A percentile compares a stretch with the other conserved stretches of the same genome.
phyloP scores from a whole-genome alignment of 2,888 invertebrate genomes.

The Drosophila nr. medialis region DNA sequence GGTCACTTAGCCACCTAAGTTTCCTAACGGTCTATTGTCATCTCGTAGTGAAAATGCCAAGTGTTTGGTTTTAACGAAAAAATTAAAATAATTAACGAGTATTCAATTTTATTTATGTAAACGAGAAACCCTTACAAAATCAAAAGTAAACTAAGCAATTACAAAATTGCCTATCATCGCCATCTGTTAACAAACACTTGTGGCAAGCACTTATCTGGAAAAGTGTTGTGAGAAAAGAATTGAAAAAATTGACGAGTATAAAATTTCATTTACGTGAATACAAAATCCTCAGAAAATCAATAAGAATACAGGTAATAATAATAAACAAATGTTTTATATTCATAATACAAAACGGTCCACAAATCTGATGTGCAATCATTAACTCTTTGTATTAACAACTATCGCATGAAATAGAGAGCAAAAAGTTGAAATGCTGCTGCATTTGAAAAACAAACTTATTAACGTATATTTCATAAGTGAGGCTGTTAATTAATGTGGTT shows the following conservation, averaged over 20 bases:
- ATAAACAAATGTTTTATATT: not conserved
- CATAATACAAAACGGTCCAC: not conserved
- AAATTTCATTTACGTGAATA: not conserved
- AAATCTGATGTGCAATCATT: not conserved
- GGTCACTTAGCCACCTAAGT: slow-evolving; percentile 24
- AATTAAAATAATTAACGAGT: not conserved
- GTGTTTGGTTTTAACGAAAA: not conserved
- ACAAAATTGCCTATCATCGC: not conserved
- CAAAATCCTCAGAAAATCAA: not conserved
- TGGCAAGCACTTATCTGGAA: not conserved
- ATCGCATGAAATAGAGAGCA: not conserved
- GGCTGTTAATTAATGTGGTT: not conserved
- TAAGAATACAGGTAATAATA: not conserved
- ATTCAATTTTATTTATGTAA: not conserved
- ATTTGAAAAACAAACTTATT: not conserved
- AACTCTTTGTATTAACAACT: not conserved
- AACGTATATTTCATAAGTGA: slow-evolving; percentile 5
- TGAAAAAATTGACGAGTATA: not conserved
- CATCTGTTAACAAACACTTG: not conserved
- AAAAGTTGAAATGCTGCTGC: not conserved
- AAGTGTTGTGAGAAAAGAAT: not conserved
- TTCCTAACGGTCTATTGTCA: not conserved
- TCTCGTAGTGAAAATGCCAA: not conserved
- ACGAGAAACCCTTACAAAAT: not conserved
- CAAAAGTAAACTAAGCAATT: not conserved